These are phyloP conservation scores for Chloebia gouldiae DNA, from an alignment of 2,113 vertebrate species.

Conservation along the genomic window DNA sequence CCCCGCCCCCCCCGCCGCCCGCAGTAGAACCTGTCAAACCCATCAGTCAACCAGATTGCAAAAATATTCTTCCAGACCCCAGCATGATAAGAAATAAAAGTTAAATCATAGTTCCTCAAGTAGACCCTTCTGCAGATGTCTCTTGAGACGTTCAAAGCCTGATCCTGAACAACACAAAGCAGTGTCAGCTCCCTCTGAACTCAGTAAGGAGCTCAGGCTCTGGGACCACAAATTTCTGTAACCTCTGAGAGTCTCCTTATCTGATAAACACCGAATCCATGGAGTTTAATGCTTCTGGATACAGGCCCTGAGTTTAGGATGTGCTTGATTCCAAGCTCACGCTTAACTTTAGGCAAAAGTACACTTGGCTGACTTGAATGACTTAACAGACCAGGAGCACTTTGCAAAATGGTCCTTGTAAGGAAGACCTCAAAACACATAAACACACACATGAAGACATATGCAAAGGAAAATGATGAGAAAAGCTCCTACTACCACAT, in stretches of 20 bases:
- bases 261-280: fast-evolving
- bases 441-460: fast-evolving
- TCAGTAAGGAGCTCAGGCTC: neutral
- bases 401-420: neutral
- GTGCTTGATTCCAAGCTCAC: neutral
- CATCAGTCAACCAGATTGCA: neutral
- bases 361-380: neutral
- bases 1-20: too few relatives aligned
- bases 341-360: neutral
- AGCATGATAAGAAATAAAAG: neutral
- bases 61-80: neutral
- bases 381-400: neutral
- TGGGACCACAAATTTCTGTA: neutral
- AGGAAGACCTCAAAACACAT: neutral
- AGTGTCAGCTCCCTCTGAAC: neutral
- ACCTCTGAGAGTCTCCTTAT: neutral
- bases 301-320: neutral
- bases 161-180: neutral
- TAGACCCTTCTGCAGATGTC: neutral
- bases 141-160: neutral
- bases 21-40: neutral
- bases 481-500: neutral
- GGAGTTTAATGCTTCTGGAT: neutral
- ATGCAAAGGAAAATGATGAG: neutral
- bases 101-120: neutral